Conservation (phyloP, 2,888 invertebrate genomes). For the Nymphalis c-album region DNA sequence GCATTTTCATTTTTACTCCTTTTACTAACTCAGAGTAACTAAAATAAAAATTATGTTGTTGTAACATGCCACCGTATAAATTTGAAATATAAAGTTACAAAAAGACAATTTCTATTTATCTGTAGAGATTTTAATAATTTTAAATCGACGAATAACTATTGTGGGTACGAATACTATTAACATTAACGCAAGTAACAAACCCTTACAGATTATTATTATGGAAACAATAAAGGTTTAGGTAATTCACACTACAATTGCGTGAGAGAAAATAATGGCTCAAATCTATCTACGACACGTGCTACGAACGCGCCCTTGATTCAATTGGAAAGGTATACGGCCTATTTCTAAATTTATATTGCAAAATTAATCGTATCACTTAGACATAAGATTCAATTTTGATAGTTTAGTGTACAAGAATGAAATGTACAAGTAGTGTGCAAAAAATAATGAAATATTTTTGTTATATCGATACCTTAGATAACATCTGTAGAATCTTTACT, state of each 20-base stretch:
- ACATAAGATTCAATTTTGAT: background rate
- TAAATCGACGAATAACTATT: too few relatives aligned
- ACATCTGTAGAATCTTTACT: too few relatives aligned
- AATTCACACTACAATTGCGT: conserved; percentile 4
- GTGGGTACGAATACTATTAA: background rate
- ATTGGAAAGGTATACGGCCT: background rate
- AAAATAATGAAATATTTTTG: too few relatives aligned
- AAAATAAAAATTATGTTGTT: too few relatives aligned
- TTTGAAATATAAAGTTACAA: too few relatives aligned
- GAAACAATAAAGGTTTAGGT: conserved; percentile 6
- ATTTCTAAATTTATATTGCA: background rate
- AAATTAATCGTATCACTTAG: background rate
- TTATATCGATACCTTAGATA: too few relatives aligned
- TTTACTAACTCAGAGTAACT: too few relatives aligned
- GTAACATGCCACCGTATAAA: too few relatives aligned
- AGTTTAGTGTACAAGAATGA: background rate
- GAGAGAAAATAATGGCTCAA: background rate
- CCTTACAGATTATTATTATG: background rate
- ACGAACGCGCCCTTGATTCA: background rate
- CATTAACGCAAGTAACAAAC: background rate
- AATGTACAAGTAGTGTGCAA: too few relatives aligned
- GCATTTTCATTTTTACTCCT: too few relatives aligned
- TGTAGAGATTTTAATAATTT: too few relatives aligned
- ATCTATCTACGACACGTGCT: background rate
- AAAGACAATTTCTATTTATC: too few relatives aligned